Percentiles rank a stretch among this genome's conserved stretches.
phyloP scores from a whole-genome alignment of 2,113 vertebrate genomes.

The Geococcyx californianus region DNA sequence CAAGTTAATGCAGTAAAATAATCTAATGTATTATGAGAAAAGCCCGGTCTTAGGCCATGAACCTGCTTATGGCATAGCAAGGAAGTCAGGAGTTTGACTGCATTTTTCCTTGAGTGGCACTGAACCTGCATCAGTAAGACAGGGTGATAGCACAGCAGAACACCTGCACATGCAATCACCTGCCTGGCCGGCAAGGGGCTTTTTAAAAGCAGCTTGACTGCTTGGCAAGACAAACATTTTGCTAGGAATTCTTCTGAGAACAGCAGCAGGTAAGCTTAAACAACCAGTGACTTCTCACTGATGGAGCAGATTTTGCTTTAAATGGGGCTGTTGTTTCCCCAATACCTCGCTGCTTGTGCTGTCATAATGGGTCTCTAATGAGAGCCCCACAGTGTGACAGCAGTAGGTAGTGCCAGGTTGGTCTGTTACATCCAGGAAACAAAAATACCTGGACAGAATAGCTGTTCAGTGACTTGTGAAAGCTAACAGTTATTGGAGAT shows the following conservation, averaged over 20 bases:
- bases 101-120: neutral
- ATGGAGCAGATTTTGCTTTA: neutral
- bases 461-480: neutral
- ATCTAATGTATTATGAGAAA: neutral
- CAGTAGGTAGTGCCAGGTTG: neutral
- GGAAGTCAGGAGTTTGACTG: neutral
- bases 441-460: neutral
- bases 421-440: neutral
- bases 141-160: neutral
- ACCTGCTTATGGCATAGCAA: accelerated
- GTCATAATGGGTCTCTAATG: accelerated
- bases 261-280: neutral
- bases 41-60: neutral
- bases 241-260: neutral
- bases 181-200: neutral
- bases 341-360: accelerated
- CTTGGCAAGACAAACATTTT: neutral
- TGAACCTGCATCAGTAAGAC: neutral
- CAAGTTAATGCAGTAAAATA: neutral
- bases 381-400: neutral
- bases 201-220: neutral
- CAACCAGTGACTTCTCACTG: neutral
- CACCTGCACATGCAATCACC: accelerated
- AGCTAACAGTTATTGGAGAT: neutral
- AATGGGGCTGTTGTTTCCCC: neutral